These are phyloP conservation scores for Pogona vitticeps DNA, from an alignment of 2,113 vertebrate species.

Conservation along the genomic window DNA sequence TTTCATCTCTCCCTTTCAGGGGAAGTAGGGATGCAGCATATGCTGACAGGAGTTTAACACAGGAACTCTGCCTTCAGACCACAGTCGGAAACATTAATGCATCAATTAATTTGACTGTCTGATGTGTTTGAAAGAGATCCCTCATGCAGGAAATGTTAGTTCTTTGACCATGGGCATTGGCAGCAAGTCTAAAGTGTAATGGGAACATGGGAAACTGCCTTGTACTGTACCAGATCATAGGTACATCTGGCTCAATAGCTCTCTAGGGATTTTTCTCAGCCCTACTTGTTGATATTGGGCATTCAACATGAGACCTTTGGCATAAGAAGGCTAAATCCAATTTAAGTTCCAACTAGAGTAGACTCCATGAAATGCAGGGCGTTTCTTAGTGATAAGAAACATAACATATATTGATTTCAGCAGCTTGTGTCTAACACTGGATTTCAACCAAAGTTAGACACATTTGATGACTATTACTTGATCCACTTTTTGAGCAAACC, in stretches of 20 bases:
- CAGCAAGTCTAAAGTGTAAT: background rate
- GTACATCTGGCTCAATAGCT: background rate
- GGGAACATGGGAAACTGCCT: background rate
- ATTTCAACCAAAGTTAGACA: background rate
- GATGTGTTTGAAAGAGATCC: slow-evolving; percentile 16
- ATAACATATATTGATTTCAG: too few species aligned
- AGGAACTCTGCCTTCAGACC: slow-evolving; percentile 31
- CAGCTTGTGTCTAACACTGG: too few species aligned
- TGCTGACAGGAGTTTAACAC: slow-evolving; percentile 28
- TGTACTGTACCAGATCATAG: background rate
- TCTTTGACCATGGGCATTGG: background rate
- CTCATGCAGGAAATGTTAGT: background rate
- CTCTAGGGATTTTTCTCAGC: background rate
- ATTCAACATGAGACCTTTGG: background rate
- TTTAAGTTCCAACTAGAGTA: too few species aligned
- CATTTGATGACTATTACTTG: background rate
- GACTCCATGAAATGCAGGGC: too few species aligned
- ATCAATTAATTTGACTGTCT: slow-evolving; percentile 45
- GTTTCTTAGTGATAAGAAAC: too few species aligned
- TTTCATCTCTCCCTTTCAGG: slow-evolving; percentile 18
- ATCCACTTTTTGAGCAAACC: background rate
- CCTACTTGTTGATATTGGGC: background rate
- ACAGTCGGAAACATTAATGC: slow-evolving; percentile 52
- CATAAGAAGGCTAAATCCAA: background rate
- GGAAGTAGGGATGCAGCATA: slow-evolving; percentile 29